phyloP scores from a whole-genome alignment of 2,888 invertebrate species.

The Apamea epomidion region DNA sequence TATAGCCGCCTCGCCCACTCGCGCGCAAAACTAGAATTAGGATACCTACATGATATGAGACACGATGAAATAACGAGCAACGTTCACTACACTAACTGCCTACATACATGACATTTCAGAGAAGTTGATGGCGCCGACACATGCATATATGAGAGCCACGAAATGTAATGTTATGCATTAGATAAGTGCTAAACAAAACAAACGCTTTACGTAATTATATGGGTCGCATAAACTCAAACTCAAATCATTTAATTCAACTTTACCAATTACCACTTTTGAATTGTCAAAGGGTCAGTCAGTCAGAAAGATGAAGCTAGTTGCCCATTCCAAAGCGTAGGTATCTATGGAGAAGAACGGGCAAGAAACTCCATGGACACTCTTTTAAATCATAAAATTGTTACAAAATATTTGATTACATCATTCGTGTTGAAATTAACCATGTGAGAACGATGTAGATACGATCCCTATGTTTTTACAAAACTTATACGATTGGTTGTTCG shows the following conservation, averaged over 20 bases:
- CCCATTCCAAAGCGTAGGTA: too few species aligned
- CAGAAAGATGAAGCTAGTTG: too few species aligned
- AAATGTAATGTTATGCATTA: slow-evolving; percentile 38
- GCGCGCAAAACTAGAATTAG: slow-evolving; percentile 33
- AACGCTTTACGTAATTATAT: slow-evolving; percentile 41
- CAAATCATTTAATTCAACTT: too few species aligned
- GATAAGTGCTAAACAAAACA: slow-evolving; percentile 41
- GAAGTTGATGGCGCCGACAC: slow-evolving; percentile 18
- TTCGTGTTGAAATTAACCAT: too few species aligned
- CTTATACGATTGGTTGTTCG: slow-evolving; percentile 68
- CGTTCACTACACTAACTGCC: slow-evolving; percentile 28
- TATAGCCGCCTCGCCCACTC: slow-evolving; percentile 47
- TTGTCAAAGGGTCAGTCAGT: too few species aligned
- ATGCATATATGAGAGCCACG: slow-evolving; percentile 9
- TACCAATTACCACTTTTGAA: too few species aligned
- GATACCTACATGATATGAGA: slow-evolving; percentile 45
- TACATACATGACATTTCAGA: slow-evolving; percentile 26
- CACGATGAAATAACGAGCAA: slow-evolving; percentile 32
- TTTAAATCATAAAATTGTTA: too few species aligned
- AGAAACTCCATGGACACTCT: too few species aligned
- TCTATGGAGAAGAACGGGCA: too few species aligned
- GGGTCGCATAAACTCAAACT: too few species aligned
- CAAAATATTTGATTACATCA: too few species aligned
- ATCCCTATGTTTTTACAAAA: slow-evolving; percentile 59
- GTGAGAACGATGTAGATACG: too few species aligned